Evolutionary conservation across 1,140 invertebrate species (phyloP).

Genomic region (Cardiocondyla obscurior): DNA sequence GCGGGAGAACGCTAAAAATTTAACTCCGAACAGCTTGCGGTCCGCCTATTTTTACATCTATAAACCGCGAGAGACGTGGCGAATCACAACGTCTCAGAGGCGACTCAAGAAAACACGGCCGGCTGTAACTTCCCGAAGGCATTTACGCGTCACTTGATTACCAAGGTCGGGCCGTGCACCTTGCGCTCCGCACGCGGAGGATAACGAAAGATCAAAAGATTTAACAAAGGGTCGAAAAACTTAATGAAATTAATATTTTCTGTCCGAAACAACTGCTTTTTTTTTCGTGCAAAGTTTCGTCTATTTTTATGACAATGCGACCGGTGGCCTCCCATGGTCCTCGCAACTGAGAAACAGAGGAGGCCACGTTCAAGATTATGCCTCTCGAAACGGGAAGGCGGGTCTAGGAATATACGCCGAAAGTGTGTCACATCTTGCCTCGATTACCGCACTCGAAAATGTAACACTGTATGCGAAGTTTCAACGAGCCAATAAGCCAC

Average conservation of each 20-base stretch:
- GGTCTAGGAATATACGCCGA: not conserved
- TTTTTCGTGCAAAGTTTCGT: conserved; percentile 58
- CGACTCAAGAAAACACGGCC: not conserved
- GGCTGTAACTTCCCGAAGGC: not conserved
- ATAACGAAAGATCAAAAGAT: not conserved
- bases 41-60: conserved; percentile 42
- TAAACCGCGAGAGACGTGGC: conserved; percentile 12
- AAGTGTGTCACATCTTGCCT: conserved; percentile 17
- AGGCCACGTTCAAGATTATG: not conserved
- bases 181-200: not conserved
- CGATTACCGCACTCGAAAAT: not conserved
- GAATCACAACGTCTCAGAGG: not conserved
- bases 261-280: no score
- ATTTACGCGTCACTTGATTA: not conserved
- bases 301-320: conserved; percentile 58
- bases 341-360: not conserved
- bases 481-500: not conserved
- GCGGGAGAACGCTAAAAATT: conserved; percentile 30
- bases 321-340: not conserved
- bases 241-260: no score
- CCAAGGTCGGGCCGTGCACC: not conserved
- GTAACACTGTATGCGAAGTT: not conserved
- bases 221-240: not conserved
- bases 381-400: not conserved
- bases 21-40: conserved; percentile 25